Evolutionary conservation across 2,113 vertebrate genomes (phyloP).

Genomic region (Tragulus kanchil): DNA sequence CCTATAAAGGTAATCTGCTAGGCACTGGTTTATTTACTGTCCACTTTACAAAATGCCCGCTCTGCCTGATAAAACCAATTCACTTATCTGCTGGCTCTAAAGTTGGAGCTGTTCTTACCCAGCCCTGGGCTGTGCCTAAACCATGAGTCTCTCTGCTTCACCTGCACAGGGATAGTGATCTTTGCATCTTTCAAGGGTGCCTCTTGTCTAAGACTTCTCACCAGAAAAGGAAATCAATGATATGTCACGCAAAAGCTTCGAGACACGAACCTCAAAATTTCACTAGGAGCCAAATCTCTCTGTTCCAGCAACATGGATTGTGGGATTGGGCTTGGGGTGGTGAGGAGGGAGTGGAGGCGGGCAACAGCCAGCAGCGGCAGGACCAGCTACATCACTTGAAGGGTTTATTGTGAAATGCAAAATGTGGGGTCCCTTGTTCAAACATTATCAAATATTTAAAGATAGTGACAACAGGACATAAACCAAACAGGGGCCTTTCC

Average conservation of each 20-base stretch:
- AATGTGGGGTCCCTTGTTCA: neutral
- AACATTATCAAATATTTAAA: neutral
- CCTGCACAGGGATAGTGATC: neutral
- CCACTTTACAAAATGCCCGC: neutral
- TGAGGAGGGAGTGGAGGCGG: no score
- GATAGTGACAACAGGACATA: neutral
- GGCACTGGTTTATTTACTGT: neutral
- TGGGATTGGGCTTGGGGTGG: neutral
- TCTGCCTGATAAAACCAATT: neutral
- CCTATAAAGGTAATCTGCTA: neutral
- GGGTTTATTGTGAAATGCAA: neutral
- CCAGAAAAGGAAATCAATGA: neutral
- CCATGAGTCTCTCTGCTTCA: neutral
- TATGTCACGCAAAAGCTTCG: neutral
- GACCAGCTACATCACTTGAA: neutral
- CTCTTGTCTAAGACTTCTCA: neutral
- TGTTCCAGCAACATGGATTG: neutral
- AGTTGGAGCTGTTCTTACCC: neutral
- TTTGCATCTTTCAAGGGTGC: neutral
- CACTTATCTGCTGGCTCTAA: neutral
- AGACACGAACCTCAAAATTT: neutral
- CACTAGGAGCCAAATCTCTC: neutral
- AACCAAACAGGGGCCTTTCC: neutral
- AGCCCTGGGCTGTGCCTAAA: neutral
- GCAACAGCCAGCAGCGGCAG: neutral